phyloP scores from a whole-genome alignment of 2,888 invertebrate species.

The Lasioglossum leucozonium region DNA sequence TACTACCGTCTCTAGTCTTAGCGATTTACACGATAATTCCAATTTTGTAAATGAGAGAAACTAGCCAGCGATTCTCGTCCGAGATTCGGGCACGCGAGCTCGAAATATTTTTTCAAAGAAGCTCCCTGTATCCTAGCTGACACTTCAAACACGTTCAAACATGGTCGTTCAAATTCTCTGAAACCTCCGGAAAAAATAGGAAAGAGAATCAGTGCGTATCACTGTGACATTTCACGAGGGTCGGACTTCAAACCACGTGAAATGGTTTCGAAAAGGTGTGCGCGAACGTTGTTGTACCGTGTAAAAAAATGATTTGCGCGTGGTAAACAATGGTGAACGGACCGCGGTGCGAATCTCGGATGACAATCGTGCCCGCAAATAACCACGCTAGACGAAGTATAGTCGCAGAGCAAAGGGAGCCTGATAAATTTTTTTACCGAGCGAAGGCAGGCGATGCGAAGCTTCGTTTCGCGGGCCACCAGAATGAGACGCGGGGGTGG shows the following conservation, averaged over 20 bases:
- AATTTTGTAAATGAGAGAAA: slow-evolving; percentile 64
- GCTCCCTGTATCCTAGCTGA: not conserved
- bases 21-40: slow-evolving; percentile 72
- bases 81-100: not conserved
- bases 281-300: too few species aligned
- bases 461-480: slow-evolving; percentile 57
- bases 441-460: slow-evolving; percentile 48
- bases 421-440: slow-evolving; percentile 71
- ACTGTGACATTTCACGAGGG: not conserved
- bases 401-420: slow-evolving; percentile 60
- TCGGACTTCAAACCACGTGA: too few species aligned
- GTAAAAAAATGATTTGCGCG: not conserved
- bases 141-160: not conserved
- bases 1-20: slow-evolving; percentile 79
- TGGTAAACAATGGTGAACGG: not conserved
- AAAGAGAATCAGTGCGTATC: not conserved
- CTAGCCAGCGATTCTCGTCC: slow-evolving; percentile 15
- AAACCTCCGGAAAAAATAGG: not conserved
- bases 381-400: slow-evolving; percentile 71
- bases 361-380: slow-evolving; percentile 52
- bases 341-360: slow-evolving; percentile 9
- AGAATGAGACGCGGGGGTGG: slow-evolving; percentile 15
- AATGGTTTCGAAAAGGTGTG: too few species aligned
- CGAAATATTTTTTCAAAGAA: not conserved
- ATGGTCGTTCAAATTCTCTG: not conserved